phyloP scores from a whole-genome alignment of 1,140 invertebrate genomes.

The Tetramorium simillimum region DNA sequence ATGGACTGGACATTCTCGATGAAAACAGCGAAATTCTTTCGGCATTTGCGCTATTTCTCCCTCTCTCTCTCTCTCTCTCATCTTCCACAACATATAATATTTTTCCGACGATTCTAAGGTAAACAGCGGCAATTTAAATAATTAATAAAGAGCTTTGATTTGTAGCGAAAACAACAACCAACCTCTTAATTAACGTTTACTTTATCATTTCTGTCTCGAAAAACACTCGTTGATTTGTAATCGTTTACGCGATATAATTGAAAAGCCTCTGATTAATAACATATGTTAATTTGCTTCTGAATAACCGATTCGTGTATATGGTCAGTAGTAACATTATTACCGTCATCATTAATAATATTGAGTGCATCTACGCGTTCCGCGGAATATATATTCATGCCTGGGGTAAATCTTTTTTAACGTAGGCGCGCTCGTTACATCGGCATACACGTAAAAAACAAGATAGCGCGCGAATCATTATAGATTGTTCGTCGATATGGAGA shows the following conservation, averaged over 20 bases:
- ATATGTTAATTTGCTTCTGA: conserved; percentile 39
- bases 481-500: conserved; percentile 31
- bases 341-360: conserved; percentile 30
- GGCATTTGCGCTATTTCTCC: not conserved
- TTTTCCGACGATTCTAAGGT: not conserved
- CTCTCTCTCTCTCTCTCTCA: not conserved
- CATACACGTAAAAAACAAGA: conserved; percentile 39
- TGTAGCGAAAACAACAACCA: conserved; percentile 18
- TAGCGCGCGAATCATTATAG: conserved; percentile 46
- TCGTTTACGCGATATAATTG: conserved; percentile 22
- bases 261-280: conserved; percentile 31
- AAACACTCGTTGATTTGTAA: conserved; percentile 39
- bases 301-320: not conserved
- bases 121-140: not conserved
- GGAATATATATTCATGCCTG: not conserved
- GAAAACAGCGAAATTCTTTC: conserved; percentile 9
- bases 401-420: conserved; percentile 22
- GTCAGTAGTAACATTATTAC: conserved; percentile 29
- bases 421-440: not conserved
- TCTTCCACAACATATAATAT: not conserved
- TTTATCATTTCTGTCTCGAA: conserved; percentile 19
- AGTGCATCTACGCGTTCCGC: not conserved
- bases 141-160: conserved; percentile 11
- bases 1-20: not conserved
- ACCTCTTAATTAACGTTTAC: conserved; percentile 23